Evolutionary conservation across 2,113 vertebrate species (phyloP).

Genomic region (Lasiurus borealis): DNA sequence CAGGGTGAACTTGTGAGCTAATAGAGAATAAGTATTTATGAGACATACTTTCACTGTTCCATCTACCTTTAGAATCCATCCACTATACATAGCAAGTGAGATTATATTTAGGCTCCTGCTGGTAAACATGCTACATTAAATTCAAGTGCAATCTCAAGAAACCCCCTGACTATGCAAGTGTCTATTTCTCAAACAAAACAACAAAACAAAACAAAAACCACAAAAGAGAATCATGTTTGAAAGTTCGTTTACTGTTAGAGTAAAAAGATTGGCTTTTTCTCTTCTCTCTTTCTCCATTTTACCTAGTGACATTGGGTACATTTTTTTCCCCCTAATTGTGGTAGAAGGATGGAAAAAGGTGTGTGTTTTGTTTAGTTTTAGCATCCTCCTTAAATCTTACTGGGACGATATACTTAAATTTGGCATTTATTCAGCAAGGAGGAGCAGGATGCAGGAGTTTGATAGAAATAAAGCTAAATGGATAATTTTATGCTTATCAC

Average conservation of each 20-base stretch:
- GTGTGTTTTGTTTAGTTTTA: constrained; percentile 28
- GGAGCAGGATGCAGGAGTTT: neutral
- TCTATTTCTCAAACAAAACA: neutral
- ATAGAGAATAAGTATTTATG: neutral
- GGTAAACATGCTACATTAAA: neutral
- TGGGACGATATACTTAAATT: constrained; percentile 17
- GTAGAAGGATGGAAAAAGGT: neutral
- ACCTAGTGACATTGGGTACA: neutral
- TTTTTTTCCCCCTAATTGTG: neutral
- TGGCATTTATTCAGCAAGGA: constrained; percentile 35
- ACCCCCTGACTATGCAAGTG: neutral
- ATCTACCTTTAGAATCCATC: neutral
- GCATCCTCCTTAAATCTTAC: neutral
- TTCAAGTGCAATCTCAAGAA: constrained; percentile 36
- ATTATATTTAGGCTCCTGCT: constrained; percentile 27
- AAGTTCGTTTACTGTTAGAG: neutral
- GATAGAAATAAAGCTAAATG: constrained; percentile 69
- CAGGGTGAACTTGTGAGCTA: constrained; percentile 9
- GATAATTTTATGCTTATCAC: constrained; percentile 60
- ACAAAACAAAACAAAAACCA: no score
- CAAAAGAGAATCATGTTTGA: neutral
- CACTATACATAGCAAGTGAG: neutral
- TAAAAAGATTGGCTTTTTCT: neutral
- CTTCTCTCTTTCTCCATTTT: neutral
- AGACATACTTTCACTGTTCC: constrained; percentile 22